These are phyloP conservation scores for Macquaria ambigua DNA, from an alignment of 2,113 vertebrate species.

Conservation along the genomic window DNA sequence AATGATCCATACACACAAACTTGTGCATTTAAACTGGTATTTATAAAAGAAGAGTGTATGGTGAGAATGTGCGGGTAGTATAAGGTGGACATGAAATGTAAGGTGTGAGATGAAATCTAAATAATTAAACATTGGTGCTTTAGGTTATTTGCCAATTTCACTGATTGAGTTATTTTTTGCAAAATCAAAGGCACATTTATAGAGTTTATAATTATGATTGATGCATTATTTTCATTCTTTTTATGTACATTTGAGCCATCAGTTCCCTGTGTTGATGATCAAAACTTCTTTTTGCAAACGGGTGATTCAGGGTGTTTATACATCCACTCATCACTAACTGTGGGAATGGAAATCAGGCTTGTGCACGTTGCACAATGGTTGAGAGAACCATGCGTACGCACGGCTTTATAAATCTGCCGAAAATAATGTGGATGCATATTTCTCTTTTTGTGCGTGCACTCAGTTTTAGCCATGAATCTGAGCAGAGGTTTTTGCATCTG, in stretches of 20 bases:
- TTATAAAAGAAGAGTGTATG: background rate
- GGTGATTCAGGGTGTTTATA: fast-evolving
- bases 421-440: background rate
- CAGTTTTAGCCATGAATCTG: background rate
- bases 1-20: background rate
- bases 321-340: background rate
- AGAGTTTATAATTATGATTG: no score
- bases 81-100: background rate
- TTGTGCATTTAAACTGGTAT: background rate
- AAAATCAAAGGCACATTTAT: background rate
- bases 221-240: background rate
- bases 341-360: background rate
- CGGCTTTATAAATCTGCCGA: background rate
- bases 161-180: background rate
- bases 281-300: background rate
- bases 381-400: background rate
- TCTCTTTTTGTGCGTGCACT: background rate
- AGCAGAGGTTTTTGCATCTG: background rate
- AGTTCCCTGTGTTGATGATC: background rate
- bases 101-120: background rate
- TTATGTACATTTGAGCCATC: background rate
- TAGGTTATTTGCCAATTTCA: background rate
- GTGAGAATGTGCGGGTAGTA: background rate
- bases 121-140: background rate
- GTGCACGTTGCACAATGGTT: background rate